Percentiles rank a stretch among this genome's conserved stretches.
These are phyloP conservation scores for Andricus grossulariae DNA, from an alignment of 1,140 invertebrate genomes.

Conservation along the genomic window DNA sequence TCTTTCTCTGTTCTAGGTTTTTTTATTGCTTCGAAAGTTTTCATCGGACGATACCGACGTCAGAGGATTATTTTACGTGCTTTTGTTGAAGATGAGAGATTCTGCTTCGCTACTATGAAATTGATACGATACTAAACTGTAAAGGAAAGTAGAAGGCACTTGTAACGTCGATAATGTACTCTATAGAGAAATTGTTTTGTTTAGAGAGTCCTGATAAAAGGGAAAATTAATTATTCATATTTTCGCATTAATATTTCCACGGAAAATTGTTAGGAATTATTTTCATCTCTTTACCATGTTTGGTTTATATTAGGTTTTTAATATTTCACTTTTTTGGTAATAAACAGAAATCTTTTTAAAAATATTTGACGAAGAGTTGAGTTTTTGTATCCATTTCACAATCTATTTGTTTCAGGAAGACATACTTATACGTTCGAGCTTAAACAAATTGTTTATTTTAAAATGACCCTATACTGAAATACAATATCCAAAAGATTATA, in stretches of 20 bases:
- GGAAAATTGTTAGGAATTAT: background rate
- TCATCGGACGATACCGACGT: background rate
- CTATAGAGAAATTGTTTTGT: too few species aligned
- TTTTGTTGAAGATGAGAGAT: slow-evolving; percentile 2
- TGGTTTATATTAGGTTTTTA: too few species aligned
- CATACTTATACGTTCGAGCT: too few species aligned
- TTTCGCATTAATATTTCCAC: background rate
- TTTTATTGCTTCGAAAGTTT: slow-evolving; percentile 34
- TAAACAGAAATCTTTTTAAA: too few species aligned
- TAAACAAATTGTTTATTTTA: too few species aligned
- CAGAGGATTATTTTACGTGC: slow-evolving; percentile 7
- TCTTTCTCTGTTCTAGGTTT: slow-evolving; percentile 20
- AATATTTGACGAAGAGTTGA: background rate
- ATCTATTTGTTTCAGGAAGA: background rate
- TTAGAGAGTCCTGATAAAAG: too few species aligned
- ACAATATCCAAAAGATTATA: too few species aligned
- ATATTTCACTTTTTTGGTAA: too few species aligned
- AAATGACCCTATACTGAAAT: too few species aligned
- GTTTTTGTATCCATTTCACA: background rate
- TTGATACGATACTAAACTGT: slow-evolving; percentile 19
- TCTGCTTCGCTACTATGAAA: slow-evolving; percentile 2
- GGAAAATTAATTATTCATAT: too few species aligned
- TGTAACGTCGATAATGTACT: background rate
- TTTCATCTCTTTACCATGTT: background rate
- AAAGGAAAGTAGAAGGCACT: background rate